Evolutionary conservation across 2,797 vertebrate genomes (phyloP).

Genomic region (Huso huso): DNA sequence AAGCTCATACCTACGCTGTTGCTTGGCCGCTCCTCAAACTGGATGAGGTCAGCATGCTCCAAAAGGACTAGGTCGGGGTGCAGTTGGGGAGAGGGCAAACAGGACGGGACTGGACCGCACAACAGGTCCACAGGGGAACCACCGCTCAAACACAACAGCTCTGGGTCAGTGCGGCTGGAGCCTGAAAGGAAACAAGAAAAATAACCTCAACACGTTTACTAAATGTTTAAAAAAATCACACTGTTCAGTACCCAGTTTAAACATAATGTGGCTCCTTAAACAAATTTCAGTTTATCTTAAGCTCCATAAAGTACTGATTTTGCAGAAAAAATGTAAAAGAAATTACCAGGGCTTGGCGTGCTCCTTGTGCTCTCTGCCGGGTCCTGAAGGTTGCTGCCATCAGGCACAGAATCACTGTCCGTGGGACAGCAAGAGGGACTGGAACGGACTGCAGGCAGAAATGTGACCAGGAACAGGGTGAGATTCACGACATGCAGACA

Average conservation of each 20-base stretch:
- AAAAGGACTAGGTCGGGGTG: conserved; percentile 77
- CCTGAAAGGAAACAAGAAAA: conserved; percentile 34
- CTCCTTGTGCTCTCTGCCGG: conserved; percentile 41
- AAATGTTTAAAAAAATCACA: too few relatives aligned
- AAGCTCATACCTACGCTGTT: conserved; percentile 39
- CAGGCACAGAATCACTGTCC: too few relatives aligned
- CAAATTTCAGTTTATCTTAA: too few relatives aligned
- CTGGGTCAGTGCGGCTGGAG: conserved; percentile 56
- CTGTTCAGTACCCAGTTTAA: too few relatives aligned
- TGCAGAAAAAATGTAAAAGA: neutral
- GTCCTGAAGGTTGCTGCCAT: too few relatives aligned
- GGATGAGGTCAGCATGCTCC: conserved; percentile 74
- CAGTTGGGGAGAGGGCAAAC: conserved; percentile 88
- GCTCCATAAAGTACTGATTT: neutral
- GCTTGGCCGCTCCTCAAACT: conserved; percentile 68
- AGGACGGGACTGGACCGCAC: conserved; percentile 89
- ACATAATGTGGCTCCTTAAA: too few relatives aligned
- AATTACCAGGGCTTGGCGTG: conserved; percentile 44
- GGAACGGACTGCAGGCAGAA: conserved; percentile 38
- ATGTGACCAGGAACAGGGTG: too few relatives aligned
- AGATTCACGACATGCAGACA: neutral
- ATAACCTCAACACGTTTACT: neutral
- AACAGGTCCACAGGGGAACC: conserved; percentile 79
- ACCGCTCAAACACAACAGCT: conserved; percentile 67
- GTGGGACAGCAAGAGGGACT: conserved; percentile 31